Conservation (phyloP, 2,888 invertebrate species). For the Ormyrus rosae region DNA sequence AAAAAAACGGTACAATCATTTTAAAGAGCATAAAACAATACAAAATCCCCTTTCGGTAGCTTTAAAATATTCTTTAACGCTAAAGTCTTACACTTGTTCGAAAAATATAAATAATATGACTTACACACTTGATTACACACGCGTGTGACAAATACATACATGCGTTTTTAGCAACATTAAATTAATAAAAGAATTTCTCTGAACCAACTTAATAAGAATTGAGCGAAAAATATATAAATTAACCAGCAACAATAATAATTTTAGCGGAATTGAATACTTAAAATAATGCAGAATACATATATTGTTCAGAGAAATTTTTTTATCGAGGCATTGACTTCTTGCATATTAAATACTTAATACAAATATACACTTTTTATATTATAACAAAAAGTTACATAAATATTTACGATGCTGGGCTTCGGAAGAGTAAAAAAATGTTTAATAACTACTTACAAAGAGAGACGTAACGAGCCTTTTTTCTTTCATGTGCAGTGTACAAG, state of each 20-base stretch:
- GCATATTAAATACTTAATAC: slow-evolving; percentile 43
- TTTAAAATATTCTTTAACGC: slow-evolving; percentile 36
- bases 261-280: not conserved
- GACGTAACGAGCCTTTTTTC: slow-evolving; percentile 30
- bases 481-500: not conserved
- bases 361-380: slow-evolving; percentile 42
- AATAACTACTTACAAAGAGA: slow-evolving; percentile 33
- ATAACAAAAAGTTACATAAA: slow-evolving; percentile 43
- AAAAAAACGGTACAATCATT: slow-evolving; percentile 45
- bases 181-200: slow-evolving; percentile 45
- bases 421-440: slow-evolving; percentile 29
- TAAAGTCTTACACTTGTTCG: slow-evolving; percentile 41
- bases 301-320: slow-evolving; percentile 41
- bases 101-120: slow-evolving; percentile 53
- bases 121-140: slow-evolving; percentile 39
- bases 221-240: not conserved
- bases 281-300: not conserved
- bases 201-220: slow-evolving; percentile 10
- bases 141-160: slow-evolving; percentile 43
- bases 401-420: slow-evolving; percentile 34
- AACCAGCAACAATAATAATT: not conserved
- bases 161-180: slow-evolving; percentile 25
- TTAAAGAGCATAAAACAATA: slow-evolving; percentile 28
- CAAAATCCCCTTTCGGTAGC: slow-evolving; percentile 32
- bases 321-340: slow-evolving; percentile 15